phyloP scores from a whole-genome alignment of 2,888 invertebrate species.

The Ornithoptera alexandrae region DNA sequence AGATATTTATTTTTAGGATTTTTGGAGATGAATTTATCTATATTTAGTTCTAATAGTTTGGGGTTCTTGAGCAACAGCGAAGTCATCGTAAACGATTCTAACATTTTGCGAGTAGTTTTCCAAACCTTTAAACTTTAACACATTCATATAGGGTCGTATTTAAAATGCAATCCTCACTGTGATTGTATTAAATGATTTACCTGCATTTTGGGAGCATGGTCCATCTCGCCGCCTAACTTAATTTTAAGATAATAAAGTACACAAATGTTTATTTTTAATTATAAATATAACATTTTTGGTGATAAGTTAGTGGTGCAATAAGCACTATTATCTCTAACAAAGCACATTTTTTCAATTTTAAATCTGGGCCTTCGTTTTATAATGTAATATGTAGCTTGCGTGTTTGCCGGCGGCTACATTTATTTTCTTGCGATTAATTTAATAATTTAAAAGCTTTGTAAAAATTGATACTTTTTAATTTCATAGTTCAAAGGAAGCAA shows the following conservation, averaged over 20 bases:
- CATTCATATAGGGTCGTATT: background rate
- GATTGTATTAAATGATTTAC: background rate
- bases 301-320: background rate
- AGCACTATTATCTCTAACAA: background rate
- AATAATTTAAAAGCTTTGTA: background rate
- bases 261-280: background rate
- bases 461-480: too few relatives aligned
- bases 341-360: background rate
- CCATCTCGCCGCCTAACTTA: background rate
- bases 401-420: background rate
- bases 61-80: too few relatives aligned
- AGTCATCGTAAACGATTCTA: too few relatives aligned
- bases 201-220: background rate
- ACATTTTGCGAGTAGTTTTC: too few relatives aligned
- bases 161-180: background rate
- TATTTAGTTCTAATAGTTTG: too few relatives aligned
- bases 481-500: background rate
- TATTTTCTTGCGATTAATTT: background rate
- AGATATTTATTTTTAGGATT: background rate
- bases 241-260: conserved; percentile 1
- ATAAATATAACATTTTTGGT: background rate
- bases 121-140: background rate
- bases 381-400: background rate
- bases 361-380: background rate
- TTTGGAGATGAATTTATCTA: background rate